Percentiles rank a stretch among this genome's conserved stretches.
phyloP scores from a whole-genome alignment of 2,888 invertebrate species.

The Spialia ferax region DNA sequence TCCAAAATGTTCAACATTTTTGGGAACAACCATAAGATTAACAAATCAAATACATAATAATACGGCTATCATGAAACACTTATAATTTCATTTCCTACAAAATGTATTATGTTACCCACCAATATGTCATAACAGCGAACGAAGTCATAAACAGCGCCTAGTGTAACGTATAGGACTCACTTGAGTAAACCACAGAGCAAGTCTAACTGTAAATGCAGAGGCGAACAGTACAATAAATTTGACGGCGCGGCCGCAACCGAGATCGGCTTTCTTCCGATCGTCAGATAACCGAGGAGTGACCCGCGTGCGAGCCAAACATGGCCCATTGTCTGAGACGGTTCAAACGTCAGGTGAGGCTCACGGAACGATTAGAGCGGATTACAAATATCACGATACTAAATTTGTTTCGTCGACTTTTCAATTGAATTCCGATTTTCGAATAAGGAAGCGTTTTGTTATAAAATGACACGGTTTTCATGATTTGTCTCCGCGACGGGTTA shows the following conservation, averaged over 20 bases:
- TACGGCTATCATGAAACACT: too few species aligned
- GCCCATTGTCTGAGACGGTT: constrained; percentile 71
- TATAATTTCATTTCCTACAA: too few species aligned
- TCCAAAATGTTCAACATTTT: too few species aligned
- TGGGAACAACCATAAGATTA: too few species aligned
- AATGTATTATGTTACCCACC: not conserved
- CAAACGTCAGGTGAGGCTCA: constrained; percentile 54
- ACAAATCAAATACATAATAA: too few species aligned
- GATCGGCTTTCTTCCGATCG: constrained; percentile 77
- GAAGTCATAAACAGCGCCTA: not conserved
- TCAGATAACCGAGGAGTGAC: constrained; percentile 78
- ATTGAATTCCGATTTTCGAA: constrained; percentile 40
- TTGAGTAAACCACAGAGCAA: constrained; percentile 59
- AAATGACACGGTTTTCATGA: constrained; percentile 41
- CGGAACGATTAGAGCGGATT: constrained; percentile 44
- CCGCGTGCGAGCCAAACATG: constrained; percentile 69
- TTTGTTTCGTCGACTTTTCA: constrained; percentile 41
- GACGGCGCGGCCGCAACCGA: constrained; percentile 65
- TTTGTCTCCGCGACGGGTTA: constrained; percentile 37
- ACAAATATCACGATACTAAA: constrained; percentile 42
- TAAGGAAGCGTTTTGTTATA: constrained; percentile 41
- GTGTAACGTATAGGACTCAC: constrained; percentile 31
- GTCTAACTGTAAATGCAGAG: constrained; percentile 68
- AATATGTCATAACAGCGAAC: not conserved
- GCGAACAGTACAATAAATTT: constrained; percentile 74